phyloP scores from a whole-genome alignment of 1,140 invertebrate species.

The Drosophila willistoni region DNA sequence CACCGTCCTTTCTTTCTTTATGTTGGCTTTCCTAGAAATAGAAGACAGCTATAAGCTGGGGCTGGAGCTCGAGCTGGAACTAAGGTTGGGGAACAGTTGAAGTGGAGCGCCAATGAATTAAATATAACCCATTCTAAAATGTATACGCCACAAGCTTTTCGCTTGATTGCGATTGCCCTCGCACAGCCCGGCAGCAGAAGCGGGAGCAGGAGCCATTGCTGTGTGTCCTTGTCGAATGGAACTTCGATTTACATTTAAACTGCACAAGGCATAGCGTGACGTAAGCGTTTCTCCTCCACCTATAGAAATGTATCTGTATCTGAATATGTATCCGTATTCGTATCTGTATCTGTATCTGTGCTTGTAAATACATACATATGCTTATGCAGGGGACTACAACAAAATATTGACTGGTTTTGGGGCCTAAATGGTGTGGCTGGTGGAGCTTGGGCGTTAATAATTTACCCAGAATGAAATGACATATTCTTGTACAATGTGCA shows the following conservation, averaged over 20 bases:
- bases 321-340: conserved; percentile 9
- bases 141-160: conserved; percentile 74
- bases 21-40: conserved; percentile 53
- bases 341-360: conserved; percentile 13
- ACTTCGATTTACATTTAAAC: conserved; percentile 78
- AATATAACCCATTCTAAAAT: conserved; percentile 77
- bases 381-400: conserved; percentile 2
- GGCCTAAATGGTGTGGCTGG: background rate
- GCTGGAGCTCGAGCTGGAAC: conserved; percentile 1
- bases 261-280: conserved; percentile 58
- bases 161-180: conserved; percentile 70
- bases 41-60: conserved; percentile 18
- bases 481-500: conserved; percentile 10
- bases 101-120: conserved; percentile 77
- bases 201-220: background rate
- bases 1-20: conserved; percentile 27
- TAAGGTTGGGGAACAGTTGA: conserved; percentile 38
- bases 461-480: conserved; percentile 37
- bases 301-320: conserved; percentile 3
- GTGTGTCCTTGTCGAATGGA: conserved; percentile 65
- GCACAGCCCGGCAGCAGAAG: conserved; percentile 4
- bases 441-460: conserved; percentile 19
- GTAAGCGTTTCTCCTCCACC: conserved; percentile 41
- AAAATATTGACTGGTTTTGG: conserved; percentile 9
- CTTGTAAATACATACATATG: background rate